Base-by-base conservation (phyloP, 1,140 invertebrate genomes). In the Nasonia vitripennis region DNA sequence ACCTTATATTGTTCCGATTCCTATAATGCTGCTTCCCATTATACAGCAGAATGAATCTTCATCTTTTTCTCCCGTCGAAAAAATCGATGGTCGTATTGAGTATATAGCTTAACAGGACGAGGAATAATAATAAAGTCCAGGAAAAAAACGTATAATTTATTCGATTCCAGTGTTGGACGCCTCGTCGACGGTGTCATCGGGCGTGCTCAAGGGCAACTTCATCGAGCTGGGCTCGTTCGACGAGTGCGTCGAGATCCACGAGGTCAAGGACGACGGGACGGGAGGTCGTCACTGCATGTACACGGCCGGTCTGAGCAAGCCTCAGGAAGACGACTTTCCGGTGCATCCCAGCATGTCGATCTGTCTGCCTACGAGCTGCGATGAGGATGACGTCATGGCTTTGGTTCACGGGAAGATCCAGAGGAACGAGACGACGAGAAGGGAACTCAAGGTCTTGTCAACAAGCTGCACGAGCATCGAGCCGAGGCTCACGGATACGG, bases 81-180 rank as follows among this genome's bases (percentile, higher is more conserved):
- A 45, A 41, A 41, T 7, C 41, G 41, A 10, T 9, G 41, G 9
- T 41, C 41, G 9, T n/a, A n/a, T n/a, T n/a, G n/a, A n/a, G n/a
- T n/a, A n/a, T n/a, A n/a, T n/a, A n/a, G n/a, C n/a, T n/a, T n/a
- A n/a, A n/a, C n/a, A n/a, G n/a, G n/a, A n/a, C n/a, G n/a, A n/a
- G n/a, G n/a, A n/a, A n/a, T n/a, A n/a, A n/a, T n/a, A n/a, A n/a
- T n/a, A n/a, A n/a, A n/a, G n/a, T 41, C 4, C 34, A 0, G 27
- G 27, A 1, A 2, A 34, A 55, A 14, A 55, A 55, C 14, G 17
- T 37, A 5, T 37, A 55, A 20, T 3, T 2, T 51, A 62, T 62
- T 20, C 20, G 20, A 71, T 71, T 88, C 5, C 81, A 93, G 91
- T 93, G 91, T 12, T 90, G 3, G 92, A 93, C 81, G 87, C 92